A percentile compares a stretch with the other conserved stretches of the same genome.
phyloP scores from a whole-genome alignment of 2,113 vertebrate species.

The Arenaria interpres region DNA sequence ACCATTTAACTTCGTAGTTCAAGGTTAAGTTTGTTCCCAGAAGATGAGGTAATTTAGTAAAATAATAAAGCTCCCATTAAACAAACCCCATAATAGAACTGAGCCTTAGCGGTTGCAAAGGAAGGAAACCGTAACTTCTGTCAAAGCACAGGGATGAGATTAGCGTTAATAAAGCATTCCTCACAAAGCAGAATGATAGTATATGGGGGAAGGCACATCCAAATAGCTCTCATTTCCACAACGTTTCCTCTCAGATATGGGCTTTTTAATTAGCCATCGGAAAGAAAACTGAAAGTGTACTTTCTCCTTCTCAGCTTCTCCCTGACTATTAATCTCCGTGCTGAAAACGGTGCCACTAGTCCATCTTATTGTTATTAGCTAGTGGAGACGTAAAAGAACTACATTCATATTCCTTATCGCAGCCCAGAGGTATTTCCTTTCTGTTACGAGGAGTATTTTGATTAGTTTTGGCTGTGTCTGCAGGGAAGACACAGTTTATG shows the following conservation, averaged over 20 bases:
- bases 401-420: slow-evolving; percentile 46
- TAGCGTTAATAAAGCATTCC: slow-evolving; percentile 57
- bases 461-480: slow-evolving; percentile 44
- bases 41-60: slow-evolving; percentile 69
- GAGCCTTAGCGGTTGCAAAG: slow-evolving; percentile 56
- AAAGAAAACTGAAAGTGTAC: slow-evolving; percentile 66
- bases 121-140: slow-evolving; percentile 72
- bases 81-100: slow-evolving; percentile 56
- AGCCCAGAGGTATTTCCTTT: slow-evolving; percentile 57
- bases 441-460: slow-evolving; percentile 35
- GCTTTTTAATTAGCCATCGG: slow-evolving; percentile 62
- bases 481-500: slow-evolving; percentile 37
- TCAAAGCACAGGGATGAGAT: slow-evolving; percentile 68
- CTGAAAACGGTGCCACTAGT: slow-evolving; percentile 4
- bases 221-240: slow-evolving; percentile 64
- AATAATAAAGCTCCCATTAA: slow-evolving; percentile 65
- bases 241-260: slow-evolving; percentile 53
- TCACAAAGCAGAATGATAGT: slow-evolving; percentile 44
- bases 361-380: slow-evolving; percentile 42
- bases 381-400: not conserved
- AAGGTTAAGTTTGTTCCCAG: slow-evolving; percentile 69
- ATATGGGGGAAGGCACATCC: slow-evolving; percentile 33
- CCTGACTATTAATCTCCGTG: not conserved
- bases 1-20: slow-evolving; percentile 46
- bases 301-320: slow-evolving; percentile 44